Evolutionary conservation across 2,888 invertebrate genomes (phyloP), one percentile per base, ranked within the genome.

Genomic region (Limenitis camilla): DNA sequence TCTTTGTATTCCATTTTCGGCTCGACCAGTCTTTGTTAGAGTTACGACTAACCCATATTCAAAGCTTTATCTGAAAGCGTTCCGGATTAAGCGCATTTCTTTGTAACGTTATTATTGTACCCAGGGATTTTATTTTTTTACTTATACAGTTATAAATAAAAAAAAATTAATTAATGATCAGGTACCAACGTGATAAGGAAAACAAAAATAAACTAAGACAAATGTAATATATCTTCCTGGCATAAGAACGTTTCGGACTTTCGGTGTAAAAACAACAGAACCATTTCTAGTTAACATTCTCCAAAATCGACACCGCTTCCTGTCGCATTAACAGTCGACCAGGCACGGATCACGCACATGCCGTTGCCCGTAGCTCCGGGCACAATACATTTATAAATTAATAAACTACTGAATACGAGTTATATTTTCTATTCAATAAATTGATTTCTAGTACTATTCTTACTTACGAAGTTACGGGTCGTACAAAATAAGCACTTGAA

Each of bases 261-360:
- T n/a, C n/a, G n/a, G n/a, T n/a, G n/a, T n/a, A 72, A 78, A 75
- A 78, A 85, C 85, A 85, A 81, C 85, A 84, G 74, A 79, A 78
- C 74, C 74, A 71, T 78, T 82, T 68, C 71, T 74, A 72, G 75
- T 68, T 72, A 76, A 81, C 75, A 78, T 83, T 85, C 81, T 82
- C 81, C 74, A 82, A 82, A 85, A 81, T 81, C 79, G 81, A 82
- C 81, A 77, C 74, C 75, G 76, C 74, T 83, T 85, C 84, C 86
- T 84, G 83, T 69, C 69, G 71, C 72, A 72, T 72, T 78, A 76
- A 76, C 74, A 70, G 74, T 71, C 66, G 64, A 65, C 67, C 64
- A 63, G 64, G 63, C 62, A 67, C 65, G 64, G 62, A 67, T 65
- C 69, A 66, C 76, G 73, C 79, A 74, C 74, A 70, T 71, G 66